phyloP scores from a whole-genome alignment of 2,113 vertebrate genomes.

The Lophochroa leadbeateri region DNA sequence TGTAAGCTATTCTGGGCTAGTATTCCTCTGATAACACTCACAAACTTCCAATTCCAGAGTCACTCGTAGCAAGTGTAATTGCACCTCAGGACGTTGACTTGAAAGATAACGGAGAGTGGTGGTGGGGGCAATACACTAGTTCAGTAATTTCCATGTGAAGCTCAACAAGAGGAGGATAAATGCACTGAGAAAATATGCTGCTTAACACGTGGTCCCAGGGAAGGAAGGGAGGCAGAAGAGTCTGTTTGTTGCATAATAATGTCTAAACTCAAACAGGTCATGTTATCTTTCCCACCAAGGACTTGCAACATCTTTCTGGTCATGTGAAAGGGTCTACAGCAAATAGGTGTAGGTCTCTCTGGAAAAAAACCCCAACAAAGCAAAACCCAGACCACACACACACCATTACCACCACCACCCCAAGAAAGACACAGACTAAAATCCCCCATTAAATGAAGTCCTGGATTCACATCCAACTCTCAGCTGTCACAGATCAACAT shows the following conservation, averaged over 20 bases:
- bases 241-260: background rate
- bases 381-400: background rate
- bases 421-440: background rate
- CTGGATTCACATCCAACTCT: background rate
- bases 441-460: background rate
- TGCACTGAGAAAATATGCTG: background rate
- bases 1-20: background rate
- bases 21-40: background rate
- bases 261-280: background rate
- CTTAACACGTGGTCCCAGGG: background rate
- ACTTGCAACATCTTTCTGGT: background rate
- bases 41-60: background rate
- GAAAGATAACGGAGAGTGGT: fast-evolving
- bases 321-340: background rate
- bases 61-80: background rate
- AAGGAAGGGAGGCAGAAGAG: background rate
- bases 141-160: background rate
- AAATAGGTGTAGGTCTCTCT: background rate
- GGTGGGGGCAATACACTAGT: background rate
- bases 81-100: background rate
- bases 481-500: background rate
- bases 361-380: background rate
- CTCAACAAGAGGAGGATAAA: background rate
- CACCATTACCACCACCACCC: background rate
- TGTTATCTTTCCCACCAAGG: background rate